Conservation (phyloP, 1,140 invertebrate species). For the Polypedilum pembai region DNA sequence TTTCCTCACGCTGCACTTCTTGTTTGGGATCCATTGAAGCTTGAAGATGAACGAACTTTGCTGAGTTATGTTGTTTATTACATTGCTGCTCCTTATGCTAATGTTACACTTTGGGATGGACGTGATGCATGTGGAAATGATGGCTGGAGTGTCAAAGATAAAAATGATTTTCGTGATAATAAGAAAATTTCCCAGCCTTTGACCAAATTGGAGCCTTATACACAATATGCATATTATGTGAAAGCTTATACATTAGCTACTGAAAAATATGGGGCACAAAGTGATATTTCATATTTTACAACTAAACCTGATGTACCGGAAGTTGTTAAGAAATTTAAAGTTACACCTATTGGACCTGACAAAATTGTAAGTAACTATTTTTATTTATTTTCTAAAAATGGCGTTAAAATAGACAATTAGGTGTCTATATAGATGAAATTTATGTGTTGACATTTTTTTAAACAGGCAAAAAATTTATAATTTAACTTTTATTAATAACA, state of each 20-base stretch:
- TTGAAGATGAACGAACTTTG: slow-evolving; percentile 57
- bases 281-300: slow-evolving; percentile 69
- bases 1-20: slow-evolving; percentile 48
- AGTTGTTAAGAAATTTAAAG: slow-evolving; percentile 30
- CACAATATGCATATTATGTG: slow-evolving; percentile 82
- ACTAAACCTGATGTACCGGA: slow-evolving; percentile 55
- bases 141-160: slow-evolving; percentile 48
- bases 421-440: no score
- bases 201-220: slow-evolving; percentile 64
- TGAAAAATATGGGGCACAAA: slow-evolving; percentile 66
- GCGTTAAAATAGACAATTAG: no score
- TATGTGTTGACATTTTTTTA: no score
- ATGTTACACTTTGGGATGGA: slow-evolving; percentile 68
- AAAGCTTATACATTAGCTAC: slow-evolving; percentile 77
- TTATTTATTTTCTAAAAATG: no score
- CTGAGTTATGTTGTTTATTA: slow-evolving; percentile 71
- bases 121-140: slow-evolving; percentile 73
- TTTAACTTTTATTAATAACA: no score
- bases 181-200: slow-evolving; percentile 46
- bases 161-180: slow-evolving; percentile 36
- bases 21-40: slow-evolving; percentile 51
- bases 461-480: no score
- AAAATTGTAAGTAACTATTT: slow-evolving; percentile 33
- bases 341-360: slow-evolving; percentile 31
- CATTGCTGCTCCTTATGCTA: slow-evolving; percentile 56